These are phyloP conservation scores for Sthenelais limicola DNA, from an alignment of 2,888 invertebrate species.

Conservation along the genomic window DNA sequence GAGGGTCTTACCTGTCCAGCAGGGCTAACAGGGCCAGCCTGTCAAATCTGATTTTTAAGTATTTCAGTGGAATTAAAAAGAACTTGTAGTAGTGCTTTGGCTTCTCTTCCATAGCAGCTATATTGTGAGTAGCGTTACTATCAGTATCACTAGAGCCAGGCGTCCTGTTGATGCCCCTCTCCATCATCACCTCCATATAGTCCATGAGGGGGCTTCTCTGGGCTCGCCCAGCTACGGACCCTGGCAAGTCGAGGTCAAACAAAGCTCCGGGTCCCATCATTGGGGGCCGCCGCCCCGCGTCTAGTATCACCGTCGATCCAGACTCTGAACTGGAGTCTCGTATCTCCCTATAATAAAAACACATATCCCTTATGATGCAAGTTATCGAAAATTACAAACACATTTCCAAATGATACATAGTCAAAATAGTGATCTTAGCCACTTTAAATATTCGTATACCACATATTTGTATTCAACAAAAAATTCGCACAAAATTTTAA, in stretches of 20 bases:
- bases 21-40: conserved; percentile 91
- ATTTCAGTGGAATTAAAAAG: conserved; percentile 77
- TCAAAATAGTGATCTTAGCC: too few relatives aligned
- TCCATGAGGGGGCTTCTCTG: conserved; percentile 52
- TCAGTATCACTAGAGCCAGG: conserved; percentile 27
- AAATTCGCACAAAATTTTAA: too few relatives aligned
- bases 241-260: conserved; percentile 46
- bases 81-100: conserved; percentile 82
- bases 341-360: too few relatives aligned
- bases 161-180: conserved; percentile 45
- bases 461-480: too few relatives aligned
- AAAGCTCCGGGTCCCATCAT: conserved; percentile 9
- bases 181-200: conserved; percentile 59
- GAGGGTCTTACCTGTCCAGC: conserved; percentile 82
- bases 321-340: conserved; percentile 67
- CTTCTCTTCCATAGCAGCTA: conserved; percentile 62
- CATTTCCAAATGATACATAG: too few relatives aligned
- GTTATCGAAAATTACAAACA: too few relatives aligned
- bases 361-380: too few relatives aligned
- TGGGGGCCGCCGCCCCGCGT: conserved; percentile 57
- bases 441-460: too few relatives aligned
- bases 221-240: conserved; percentile 43
- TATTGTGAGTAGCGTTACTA: conserved; percentile 40
- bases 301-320: conserved; percentile 72
- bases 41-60: conserved; percentile 91